phyloP scores from a whole-genome alignment of 1,140 invertebrate species.

The Hesperophylax magnus region DNA sequence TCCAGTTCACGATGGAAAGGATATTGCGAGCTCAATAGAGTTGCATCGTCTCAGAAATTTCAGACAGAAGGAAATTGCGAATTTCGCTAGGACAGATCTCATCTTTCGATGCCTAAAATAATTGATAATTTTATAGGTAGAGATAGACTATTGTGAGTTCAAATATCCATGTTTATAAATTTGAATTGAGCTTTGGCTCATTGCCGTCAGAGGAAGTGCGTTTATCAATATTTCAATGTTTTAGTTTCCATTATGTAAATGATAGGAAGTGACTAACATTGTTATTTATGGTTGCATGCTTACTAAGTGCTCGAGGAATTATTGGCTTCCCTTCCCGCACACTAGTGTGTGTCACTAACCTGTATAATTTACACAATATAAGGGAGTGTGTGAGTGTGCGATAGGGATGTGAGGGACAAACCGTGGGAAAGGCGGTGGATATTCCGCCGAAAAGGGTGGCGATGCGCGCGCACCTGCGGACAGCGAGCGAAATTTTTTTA shows the following conservation, averaged over 20 bases:
- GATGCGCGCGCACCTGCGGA: conserved; percentile 37
- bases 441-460: conserved; percentile 23
- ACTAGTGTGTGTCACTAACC: background rate
- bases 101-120: background rate
- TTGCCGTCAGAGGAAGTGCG: background rate
- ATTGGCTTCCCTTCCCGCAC: background rate
- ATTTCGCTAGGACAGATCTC: background rate
- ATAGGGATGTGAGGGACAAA: conserved; percentile 28
- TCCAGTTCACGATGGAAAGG: background rate
- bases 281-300: conserved; percentile 9
- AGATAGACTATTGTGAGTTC: too few species aligned
- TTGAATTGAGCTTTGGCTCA: background rate
- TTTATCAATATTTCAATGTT: conserved; percentile 1
- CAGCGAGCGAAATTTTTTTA: conserved; percentile 21
- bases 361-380: background rate
- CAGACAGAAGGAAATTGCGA: background rate
- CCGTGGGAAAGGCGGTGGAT: conserved; percentile 29
- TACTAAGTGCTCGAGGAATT: background rate
- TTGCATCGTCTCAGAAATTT: background rate
- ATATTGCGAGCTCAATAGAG: background rate
- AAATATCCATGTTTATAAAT: too few species aligned
- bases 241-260: conserved; percentile 9
- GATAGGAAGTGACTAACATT: conserved; percentile 11
- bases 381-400: background rate
- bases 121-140: too few species aligned